Base-by-base conservation (phyloP, 2,888 invertebrate genomes). In the Heliconius erato region DNA sequence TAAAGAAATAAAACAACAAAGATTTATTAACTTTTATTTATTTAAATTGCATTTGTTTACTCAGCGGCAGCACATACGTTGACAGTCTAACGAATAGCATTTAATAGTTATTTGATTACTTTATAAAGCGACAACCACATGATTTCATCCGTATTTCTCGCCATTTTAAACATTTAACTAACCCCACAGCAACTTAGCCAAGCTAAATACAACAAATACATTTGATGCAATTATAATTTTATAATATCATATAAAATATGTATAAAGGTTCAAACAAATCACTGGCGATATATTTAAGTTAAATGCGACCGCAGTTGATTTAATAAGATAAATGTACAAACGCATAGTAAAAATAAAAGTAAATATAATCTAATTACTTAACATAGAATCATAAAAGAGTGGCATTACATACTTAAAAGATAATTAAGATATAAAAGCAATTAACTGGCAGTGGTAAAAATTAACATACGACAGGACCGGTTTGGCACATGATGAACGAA, bases 41-140 rank as follows among this genome's bases (percentile, higher is more conserved):
- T 90, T 90, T 93, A 93, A 93, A 89, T 92, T 89, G 86, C 88
- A 91, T 91, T 92, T 90, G 89, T 89, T 91, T 89, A 89, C 89
- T 89, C 91, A 90, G 85, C 88, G 89, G 90, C 87, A 89, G 88
- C 89, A 91, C 86, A 90, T 82, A 87, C 85, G 86, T 86, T 87
- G 84, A 80, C 44, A 77, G 82, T 80, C 82, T 84, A 83, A 83
- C 72, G 85, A 79, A 79, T 84, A 87, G 74, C 14, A n/a, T 59
- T 59, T 59, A 84, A 80, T 85, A 87, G 11, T 85, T 76, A 86
- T 86, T 82, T 86, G 84, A 85, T 80, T 85, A 82, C 74, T 35
- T 85, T 86, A 85, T 78, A 44, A 77, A 81, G 54, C 83, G 76
- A 81, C 74, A 84, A 84, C 69, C 82, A 79, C 79, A 80, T 82